A percentile compares a stretch with the other conserved stretches of the same genome.
These are phyloP conservation scores for Amblyjoppa proteus DNA, from an alignment of 2,888 invertebrate genomes.

Conservation along the genomic window DNA sequence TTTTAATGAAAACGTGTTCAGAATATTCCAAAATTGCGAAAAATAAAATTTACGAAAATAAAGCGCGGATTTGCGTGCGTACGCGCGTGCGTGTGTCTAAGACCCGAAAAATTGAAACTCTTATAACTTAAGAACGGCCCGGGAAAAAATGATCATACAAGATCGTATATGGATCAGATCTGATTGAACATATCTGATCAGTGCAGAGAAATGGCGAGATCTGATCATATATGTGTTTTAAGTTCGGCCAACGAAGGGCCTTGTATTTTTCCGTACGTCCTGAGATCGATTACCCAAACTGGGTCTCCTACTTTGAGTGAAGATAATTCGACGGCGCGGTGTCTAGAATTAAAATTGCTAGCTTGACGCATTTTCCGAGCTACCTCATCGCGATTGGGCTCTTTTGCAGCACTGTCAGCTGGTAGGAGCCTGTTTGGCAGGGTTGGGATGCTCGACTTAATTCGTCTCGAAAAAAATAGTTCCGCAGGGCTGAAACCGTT, in stretches of 20 bases:
- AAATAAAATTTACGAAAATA: no score
- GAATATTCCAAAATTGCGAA: no score
- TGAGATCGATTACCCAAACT: constrained; percentile 44
- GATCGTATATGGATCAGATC: no score
- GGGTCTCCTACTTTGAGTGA: constrained; percentile 28
- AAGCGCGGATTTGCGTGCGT: no score
- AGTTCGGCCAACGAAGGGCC: background rate
- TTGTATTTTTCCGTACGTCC: constrained; percentile 32
- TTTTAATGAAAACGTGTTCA: no score
- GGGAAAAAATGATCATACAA: no score
- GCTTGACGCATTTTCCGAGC: constrained; percentile 28
- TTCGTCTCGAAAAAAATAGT: constrained; percentile 30
- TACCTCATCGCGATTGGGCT: background rate
- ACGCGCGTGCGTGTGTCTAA: no score
- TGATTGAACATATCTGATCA: no score
- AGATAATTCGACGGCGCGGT: constrained; percentile 26
- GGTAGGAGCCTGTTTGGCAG: constrained; percentile 27
- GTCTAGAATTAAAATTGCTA: constrained; percentile 17
- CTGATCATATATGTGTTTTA: no score
- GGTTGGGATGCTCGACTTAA: constrained; percentile 27
- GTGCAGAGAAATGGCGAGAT: no score
- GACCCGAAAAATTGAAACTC: no score
- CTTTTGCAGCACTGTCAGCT: background rate
- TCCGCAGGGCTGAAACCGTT: constrained; percentile 51
- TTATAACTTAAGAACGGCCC: no score